A percentile compares a stretch with the other conserved stretches of the same genome.
phyloP scores from a whole-genome alignment of 2,113 vertebrate genomes.

The Zosterops lateralis region DNA sequence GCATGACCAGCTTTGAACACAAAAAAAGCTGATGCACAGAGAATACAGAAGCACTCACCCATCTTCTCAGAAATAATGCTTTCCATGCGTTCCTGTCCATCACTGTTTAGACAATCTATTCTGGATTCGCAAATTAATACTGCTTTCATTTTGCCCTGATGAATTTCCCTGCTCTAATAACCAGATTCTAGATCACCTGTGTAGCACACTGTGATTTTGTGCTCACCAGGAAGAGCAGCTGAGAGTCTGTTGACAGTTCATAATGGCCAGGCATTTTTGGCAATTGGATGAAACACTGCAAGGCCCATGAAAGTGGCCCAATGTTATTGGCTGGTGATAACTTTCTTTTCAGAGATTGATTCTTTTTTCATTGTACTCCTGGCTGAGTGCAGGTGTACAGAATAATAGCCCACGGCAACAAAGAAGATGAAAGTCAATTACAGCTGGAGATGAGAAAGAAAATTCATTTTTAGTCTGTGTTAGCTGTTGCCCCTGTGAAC shows the following conservation, averaged over 20 bases:
- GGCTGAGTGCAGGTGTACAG: conserved; percentile 56
- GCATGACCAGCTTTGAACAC: not conserved
- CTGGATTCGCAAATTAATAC: not conserved
- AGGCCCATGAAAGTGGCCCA: not conserved
- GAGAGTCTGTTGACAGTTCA: not conserved
- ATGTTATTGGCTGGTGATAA: conserved; percentile 33
- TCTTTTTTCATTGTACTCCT: conserved; percentile 62
- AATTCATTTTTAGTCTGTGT: conserved; percentile 47
- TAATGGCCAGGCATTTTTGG: not conserved
- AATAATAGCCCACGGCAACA: conserved; percentile 58
- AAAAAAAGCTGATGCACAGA: not conserved
- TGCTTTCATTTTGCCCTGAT: not conserved
- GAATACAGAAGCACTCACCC: not conserved
- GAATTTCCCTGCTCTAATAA: not conserved
- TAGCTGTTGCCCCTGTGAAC: not conserved
- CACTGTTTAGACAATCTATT: not conserved
- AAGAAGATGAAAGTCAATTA: conserved; percentile 68
- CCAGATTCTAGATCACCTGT: not conserved
- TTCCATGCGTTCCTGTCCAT: not conserved
- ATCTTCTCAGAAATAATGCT: not conserved
- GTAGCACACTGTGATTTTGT: not conserved
- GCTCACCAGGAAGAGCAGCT: not conserved
- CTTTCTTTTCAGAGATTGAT: conserved; percentile 60
- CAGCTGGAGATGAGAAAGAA: conserved; percentile 54
- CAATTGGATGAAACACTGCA: conserved; percentile 11